Evolutionary conservation across 1,140 invertebrate species (phyloP).

Genomic region (Portunus trituberculatus): DNA sequence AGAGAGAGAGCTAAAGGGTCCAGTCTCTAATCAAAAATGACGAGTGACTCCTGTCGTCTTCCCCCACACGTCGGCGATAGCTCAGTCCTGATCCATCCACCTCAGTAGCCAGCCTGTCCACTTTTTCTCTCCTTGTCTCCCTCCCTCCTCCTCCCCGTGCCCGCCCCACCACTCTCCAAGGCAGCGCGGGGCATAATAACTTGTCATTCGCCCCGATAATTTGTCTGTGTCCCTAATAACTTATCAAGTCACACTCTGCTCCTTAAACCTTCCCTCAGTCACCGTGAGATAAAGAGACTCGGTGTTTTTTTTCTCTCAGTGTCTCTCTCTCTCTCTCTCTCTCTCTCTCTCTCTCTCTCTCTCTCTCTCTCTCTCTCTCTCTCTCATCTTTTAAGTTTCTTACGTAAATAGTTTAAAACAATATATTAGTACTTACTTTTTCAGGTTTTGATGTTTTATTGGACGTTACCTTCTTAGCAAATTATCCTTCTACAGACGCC

Average conservation of each 20-base stretch:
- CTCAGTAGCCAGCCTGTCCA: neutral
- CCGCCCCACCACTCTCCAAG: neutral
- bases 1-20: neutral
- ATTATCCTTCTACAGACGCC: no score
- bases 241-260: neutral
- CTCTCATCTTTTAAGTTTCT: no score
- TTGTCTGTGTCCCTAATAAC: conserved; percentile 22
- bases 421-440: no score
- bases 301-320: neutral
- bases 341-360: no score
- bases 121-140: neutral
- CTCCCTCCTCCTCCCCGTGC: neutral
- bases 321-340: neutral
- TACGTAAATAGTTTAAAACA: no score
- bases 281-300: neutral
- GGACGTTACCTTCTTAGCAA: no score
- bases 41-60: neutral
- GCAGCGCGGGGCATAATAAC: neutral
- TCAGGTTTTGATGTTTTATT: no score
- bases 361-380: no score
- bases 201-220: neutral
- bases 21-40: neutral
- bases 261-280: neutral
- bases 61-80: neutral
- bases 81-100: neutral